phyloP scores from a whole-genome alignment of 2,113 vertebrate genomes.

The Leptodactylus fuscus region DNA sequence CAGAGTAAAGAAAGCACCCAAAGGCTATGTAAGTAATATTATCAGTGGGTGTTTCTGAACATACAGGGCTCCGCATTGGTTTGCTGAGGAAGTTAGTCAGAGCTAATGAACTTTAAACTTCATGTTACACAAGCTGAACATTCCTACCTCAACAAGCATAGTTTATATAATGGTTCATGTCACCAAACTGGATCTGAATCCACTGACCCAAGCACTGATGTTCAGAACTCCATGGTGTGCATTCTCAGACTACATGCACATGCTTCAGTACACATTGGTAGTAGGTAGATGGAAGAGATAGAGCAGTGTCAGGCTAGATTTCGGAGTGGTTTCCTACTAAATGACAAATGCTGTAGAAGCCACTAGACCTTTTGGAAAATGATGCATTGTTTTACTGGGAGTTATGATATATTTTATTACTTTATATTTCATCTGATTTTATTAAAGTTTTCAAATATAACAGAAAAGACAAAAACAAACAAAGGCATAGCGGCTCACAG shows the following conservation, averaged over 20 bases:
- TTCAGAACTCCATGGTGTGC: neutral
- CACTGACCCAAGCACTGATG: constrained; percentile 7
- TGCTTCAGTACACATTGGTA: neutral
- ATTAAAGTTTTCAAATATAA: too few relatives aligned
- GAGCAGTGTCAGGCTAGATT: neutral
- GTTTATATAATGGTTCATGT: constrained; percentile 48
- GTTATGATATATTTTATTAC: too few relatives aligned
- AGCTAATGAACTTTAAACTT: constrained; percentile 51
- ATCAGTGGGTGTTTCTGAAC: constrained; percentile 54
- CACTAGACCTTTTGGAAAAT: neutral
- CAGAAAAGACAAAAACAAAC: too few relatives aligned
- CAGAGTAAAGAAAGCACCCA: constrained; percentile 58
- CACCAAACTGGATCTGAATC: constrained; percentile 23
- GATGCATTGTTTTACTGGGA: neutral
- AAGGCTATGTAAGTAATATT: constrained; percentile 47
- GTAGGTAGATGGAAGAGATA: neutral
- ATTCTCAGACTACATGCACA: neutral
- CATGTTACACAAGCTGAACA: constrained; percentile 40
- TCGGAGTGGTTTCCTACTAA: too few relatives aligned
- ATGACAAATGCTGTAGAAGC: neutral
- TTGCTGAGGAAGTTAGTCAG: constrained; percentile 50
- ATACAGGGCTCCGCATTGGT: constrained; percentile 31
- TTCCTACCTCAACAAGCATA: constrained; percentile 37
- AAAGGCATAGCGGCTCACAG: too few relatives aligned
- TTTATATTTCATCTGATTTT: too few relatives aligned